Evolutionary conservation across 2,797 vertebrate genomes (phyloP), one percentile per base, ranked within the genome.

Genomic region (Cirrhinus mrigala): DNA sequence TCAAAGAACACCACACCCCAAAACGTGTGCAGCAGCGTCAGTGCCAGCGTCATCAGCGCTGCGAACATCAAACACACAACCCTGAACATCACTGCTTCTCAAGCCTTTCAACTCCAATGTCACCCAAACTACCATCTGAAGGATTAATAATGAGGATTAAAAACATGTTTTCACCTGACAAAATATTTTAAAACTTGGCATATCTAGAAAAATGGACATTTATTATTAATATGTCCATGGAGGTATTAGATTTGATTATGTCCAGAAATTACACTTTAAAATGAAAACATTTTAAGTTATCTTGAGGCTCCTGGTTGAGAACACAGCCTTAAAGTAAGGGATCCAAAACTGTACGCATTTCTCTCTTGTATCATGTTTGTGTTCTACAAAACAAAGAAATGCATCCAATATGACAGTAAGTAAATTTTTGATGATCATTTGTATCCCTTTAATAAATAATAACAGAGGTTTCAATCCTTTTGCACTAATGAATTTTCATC

Each of bases 1-100:
- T 95, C 94, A 68, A 96, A 96, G 87, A 96, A 96, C 82, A 96
- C 81, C 82, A 96, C 94, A 0, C 95, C 94, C 95, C 95, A 96
- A 88, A 96, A 96, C 6, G 94, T 96, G 90, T 96, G 95, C 77
- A 96, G 93, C 14, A 96, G 91, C 60, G 95, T 94, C 85, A 96
- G 80, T 24, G 94, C 95, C 90, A 96, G 94, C 75, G 95, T 96
- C 95, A 96, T 95, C 88, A 95, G 93, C 84, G 95, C 95, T 96
- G 90, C 73, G 29, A 0, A 77, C 44, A 83, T 11, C 10, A 73
- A 3, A 78, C 54, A 60, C 75, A 58, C 54, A 40, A n/a, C 0
- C 33, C 76, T 60, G 15, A 58, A 4, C 12, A 44, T 37, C 10
- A 76, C 5, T 1, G 18, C 5, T 11, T 29, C 69, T 10, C 33